A percentile compares a stretch with the other conserved stretches of the same genome.
These are phyloP conservation scores for Asarcornis scutulata DNA, from an alignment of 2,113 vertebrate genomes.

Conservation along the genomic window DNA sequence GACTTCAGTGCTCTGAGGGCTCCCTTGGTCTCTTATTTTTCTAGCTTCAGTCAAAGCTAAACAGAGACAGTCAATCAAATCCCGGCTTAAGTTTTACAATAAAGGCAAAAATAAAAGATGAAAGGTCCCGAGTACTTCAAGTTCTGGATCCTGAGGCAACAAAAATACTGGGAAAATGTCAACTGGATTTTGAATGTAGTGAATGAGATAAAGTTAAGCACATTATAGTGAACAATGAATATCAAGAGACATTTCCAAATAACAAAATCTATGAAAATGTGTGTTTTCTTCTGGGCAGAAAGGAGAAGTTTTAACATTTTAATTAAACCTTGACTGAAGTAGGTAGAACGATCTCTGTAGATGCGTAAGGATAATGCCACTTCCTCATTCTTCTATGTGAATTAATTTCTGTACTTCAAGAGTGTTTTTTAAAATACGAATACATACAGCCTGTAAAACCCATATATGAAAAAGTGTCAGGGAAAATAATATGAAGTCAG, in stretches of 20 bases:
- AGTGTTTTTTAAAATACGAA: background rate
- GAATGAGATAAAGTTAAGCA: background rate
- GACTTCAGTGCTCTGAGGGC: background rate
- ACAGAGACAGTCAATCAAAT: slow-evolving; percentile 7
- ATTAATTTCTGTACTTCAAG: background rate
- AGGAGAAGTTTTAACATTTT: background rate
- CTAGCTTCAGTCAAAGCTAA: slow-evolving; percentile 5
- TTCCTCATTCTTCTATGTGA: background rate
- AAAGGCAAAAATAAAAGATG: slow-evolving; percentile 23
- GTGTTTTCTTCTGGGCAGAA: background rate
- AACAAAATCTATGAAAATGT: background rate
- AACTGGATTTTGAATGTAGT: background rate
- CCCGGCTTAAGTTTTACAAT: slow-evolving; percentile 7
- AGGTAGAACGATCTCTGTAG: background rate
- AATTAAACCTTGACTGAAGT: slow-evolving; percentile 29
- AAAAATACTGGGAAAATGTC: background rate
- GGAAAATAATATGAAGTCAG: background rate
- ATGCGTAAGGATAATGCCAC: background rate
- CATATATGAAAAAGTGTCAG: background rate
- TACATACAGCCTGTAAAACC: background rate
- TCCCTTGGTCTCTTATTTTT: background rate
- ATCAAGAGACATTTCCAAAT: background rate
- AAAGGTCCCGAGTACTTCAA: background rate
- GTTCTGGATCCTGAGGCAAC: background rate
- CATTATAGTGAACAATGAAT: background rate